A percentile compares a stretch with the other conserved stretches of the same genome.
Evolutionary conservation across 1,140 invertebrate genomes (phyloP).

Genomic region (Sarcophaga peregrina): DNA sequence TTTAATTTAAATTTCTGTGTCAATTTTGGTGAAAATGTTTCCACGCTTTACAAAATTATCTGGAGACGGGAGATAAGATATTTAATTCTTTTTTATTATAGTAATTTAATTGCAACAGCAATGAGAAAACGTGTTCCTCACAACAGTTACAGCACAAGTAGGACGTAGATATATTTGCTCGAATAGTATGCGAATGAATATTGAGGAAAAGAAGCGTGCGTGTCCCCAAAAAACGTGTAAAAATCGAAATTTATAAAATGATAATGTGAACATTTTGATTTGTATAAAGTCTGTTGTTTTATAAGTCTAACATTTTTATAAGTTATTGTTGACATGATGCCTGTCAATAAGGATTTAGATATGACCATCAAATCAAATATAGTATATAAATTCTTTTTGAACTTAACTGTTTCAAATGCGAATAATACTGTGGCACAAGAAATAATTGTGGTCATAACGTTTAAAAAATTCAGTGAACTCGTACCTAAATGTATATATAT

Average conservation of each 20-base stretch:
- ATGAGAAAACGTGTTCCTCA: no score
- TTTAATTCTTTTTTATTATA: neutral
- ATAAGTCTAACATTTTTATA: constrained; percentile 14
- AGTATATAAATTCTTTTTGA: constrained; percentile 4
- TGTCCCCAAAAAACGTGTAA: neutral
- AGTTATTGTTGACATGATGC: constrained; percentile 31
- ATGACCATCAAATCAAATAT: constrained; percentile 36
- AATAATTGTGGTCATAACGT: constrained; percentile 5
- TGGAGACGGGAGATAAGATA: neutral
- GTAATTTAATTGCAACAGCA: neutral
- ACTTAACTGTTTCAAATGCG: neutral
- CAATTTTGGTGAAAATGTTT: no score
- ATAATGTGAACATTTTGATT: neutral
- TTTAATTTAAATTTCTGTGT: no score
- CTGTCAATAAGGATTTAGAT: constrained; percentile 47
- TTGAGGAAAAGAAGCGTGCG: neutral
- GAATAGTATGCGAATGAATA: no score
- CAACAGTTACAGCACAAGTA: no score
- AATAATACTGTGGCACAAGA: constrained; percentile 24
- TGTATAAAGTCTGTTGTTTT: neutral
- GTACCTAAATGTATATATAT: neutral
- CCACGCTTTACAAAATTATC: no score
- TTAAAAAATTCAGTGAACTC: neutral
- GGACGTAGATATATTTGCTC: no score
- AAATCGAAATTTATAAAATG: neutral